Base-by-base conservation (phyloP, 2,113 vertebrate species). In the Anoura caudifer region DNA sequence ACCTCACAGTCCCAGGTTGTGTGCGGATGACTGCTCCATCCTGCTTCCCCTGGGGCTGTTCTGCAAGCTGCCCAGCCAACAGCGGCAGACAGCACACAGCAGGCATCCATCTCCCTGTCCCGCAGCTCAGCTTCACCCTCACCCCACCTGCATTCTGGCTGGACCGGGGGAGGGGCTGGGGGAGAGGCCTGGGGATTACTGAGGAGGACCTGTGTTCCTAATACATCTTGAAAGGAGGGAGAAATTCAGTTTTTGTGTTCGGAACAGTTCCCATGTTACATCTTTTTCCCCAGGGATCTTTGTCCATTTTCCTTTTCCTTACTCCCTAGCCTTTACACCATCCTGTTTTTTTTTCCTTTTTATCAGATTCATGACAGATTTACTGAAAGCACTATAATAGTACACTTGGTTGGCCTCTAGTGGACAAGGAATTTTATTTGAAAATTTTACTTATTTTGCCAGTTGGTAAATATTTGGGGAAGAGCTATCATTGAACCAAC, bases 381-480 rank as follows among this genome's bases (percentile, higher is more conserved):
- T 69, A 65, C 43, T 43, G 20, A 84, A 38, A 80, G 20, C 22
- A 13, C 20, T 56, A 0, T 80, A 54, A 61, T 7, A 28, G 56
- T 63, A 26, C 4, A 70, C 22, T 61, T 54, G 36, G 52, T 86
- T 36, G 9, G 43, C 77, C 8, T 90, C 5, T 72, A 67, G 47
- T 69, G 38, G 54, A 2, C 45, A 67, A 65, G 54, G 22, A 70
- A 52, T 45, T 84, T 85, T 77, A 75, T 43, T 92, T 93, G 31
- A 70, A 91, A 91, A 28, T 61, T 41, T 69, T 54, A 59, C 26
- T n/a, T 73, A 47, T 88, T 95, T 95, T 91, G 50, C 24, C 41
- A 13, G 26, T n/a, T 91, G 19, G 28, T 65, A 43, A 65, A n/a
- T 63, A 56, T 50, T 75, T 92, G 56, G 56, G 31, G 6, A 86